Evolutionary conservation across 1,140 invertebrate species (phyloP).

Genomic region (Leptopilina boulardi): DNA sequence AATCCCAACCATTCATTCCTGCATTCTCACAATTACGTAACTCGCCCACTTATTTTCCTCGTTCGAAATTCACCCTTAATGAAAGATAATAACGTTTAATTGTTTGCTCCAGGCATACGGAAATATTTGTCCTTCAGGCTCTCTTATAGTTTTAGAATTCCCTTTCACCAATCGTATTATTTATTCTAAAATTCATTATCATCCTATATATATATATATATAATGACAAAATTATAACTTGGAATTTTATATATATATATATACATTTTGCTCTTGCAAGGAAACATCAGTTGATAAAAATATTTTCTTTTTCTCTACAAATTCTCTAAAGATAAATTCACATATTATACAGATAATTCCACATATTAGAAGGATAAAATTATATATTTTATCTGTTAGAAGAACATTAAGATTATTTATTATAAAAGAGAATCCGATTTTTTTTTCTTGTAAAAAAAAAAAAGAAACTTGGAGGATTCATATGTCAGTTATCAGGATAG

Average conservation of each 20-base stretch:
- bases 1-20: conserved; percentile 62
- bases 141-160: background rate
- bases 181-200: background rate
- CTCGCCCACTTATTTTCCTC: conserved; percentile 57
- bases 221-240: background rate
- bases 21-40: conserved; percentile 70
- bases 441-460: background rate
- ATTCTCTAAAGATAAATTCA: too few relatives aligned
- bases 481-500: conserved; percentile 20
- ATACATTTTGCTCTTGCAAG: too few relatives aligned
- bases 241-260: too few relatives aligned
- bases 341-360: background rate
- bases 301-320: too few relatives aligned
- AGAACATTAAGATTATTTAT: too few relatives aligned
- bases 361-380: background rate
- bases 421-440: too few relatives aligned
- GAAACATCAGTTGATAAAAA: too few relatives aligned
- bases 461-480: background rate
- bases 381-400: too few relatives aligned
- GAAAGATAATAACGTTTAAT: conserved; percentile 71
- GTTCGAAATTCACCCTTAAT: conserved; percentile 69
- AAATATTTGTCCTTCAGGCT: conserved; percentile 30
- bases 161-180: conserved; percentile 1
- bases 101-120: conserved; percentile 58
- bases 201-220: too few relatives aligned